A percentile compares a stretch with the other conserved stretches of the same genome.
phyloP scores from a whole-genome alignment of 1,140 invertebrate genomes.

The Oncopodura yosiiana region DNA sequence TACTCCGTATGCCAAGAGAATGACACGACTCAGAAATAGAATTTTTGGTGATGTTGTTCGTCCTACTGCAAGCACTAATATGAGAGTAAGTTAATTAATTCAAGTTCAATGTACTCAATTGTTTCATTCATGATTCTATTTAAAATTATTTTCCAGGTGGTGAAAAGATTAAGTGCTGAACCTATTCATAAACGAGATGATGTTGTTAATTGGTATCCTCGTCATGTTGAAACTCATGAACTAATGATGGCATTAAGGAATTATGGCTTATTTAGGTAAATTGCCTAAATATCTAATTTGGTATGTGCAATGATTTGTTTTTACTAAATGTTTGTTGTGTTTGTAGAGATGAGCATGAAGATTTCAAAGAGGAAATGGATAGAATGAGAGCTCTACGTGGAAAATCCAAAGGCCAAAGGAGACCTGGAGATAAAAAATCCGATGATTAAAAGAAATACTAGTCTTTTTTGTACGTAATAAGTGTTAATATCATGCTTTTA shows the following conservation, averaged over 20 bases:
- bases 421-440: too few species aligned
- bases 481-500: too few species aligned
- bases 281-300: neutral
- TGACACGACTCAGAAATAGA: constrained; percentile 72
- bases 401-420: too few species aligned
- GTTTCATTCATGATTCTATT: too few species aligned
- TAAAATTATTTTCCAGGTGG: constrained; percentile 49
- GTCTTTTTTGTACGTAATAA: too few species aligned
- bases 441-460: too few species aligned
- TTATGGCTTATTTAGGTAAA: constrained; percentile 59
- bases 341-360: constrained; percentile 72
- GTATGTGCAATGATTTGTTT: neutral
- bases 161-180: constrained; percentile 62
- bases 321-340: neutral
- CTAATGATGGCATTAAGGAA: constrained; percentile 60
- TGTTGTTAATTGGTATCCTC: constrained; percentile 75
- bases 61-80: constrained; percentile 58
- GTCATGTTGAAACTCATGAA: constrained; percentile 60
- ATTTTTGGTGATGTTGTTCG: constrained; percentile 83
- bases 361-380: constrained; percentile 83
- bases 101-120: neutral
- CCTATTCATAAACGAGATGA: constrained; percentile 64
- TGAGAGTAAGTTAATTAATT: constrained; percentile 44
- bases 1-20: constrained; percentile 69
- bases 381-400: constrained; percentile 64